A percentile compares a stretch with the other conserved stretches of the same genome.
phyloP scores from a whole-genome alignment of 2,797 vertebrate genomes.

The Eremophila alpestris region DNA sequence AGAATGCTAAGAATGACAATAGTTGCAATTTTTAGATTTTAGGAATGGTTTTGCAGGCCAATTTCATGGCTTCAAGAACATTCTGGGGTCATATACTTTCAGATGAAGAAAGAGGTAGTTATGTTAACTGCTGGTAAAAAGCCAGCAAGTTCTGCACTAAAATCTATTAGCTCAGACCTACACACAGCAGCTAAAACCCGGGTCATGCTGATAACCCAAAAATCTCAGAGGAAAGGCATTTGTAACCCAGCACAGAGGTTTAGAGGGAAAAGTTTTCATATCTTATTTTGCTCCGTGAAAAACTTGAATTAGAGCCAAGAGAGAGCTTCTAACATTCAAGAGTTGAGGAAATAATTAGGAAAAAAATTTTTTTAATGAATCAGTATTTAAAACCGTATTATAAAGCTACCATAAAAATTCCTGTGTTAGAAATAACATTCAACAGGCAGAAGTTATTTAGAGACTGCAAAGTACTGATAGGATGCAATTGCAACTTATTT shows the following conservation, averaged over 20 bases:
- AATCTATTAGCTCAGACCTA: neutral
- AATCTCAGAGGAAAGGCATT: constrained; percentile 32
- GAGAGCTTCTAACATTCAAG: neutral
- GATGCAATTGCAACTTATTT: neutral
- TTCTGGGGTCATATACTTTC: neutral
- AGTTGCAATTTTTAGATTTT: neutral
- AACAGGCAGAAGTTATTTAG: neutral
- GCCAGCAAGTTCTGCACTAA: neutral
- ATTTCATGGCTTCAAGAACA: neutral
- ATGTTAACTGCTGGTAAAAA: neutral
- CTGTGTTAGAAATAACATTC: neutral
- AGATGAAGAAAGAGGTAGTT: neutral
- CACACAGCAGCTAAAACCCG: neutral
- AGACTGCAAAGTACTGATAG: neutral
- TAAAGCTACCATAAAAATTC: neutral
- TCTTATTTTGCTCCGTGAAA: neutral
- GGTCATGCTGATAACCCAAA: neutral
- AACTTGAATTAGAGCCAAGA: neutral
- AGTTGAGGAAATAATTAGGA: neutral
- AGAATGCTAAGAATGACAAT: neutral
- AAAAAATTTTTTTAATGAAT: neutral
- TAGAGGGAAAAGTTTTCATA: neutral
- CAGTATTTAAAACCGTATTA: neutral
- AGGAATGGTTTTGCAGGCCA: neutral
- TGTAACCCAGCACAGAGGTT: neutral